These are phyloP conservation scores for Aurelia aurita DNA, from an alignment of 30 jellyfish, hydroid and myxozoan genomes.

Conservation along the genomic window DNA sequence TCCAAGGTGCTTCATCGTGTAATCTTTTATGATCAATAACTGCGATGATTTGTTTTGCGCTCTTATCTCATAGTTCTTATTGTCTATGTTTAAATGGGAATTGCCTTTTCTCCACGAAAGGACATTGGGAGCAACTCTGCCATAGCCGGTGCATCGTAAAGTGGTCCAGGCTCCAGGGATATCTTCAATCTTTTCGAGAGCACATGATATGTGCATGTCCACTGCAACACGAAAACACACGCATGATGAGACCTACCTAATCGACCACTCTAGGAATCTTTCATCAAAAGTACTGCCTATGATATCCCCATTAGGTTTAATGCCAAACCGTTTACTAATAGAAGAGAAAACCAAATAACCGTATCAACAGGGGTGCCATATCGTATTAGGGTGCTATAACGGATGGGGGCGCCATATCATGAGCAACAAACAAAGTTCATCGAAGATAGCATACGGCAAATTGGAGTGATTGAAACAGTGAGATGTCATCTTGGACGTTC, in stretches of 20 bases:
- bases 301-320: no score
- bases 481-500: no score
- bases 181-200: constrained; percentile 51
- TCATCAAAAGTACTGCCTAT: no score
- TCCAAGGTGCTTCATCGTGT: constrained; percentile 68
- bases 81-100: constrained; percentile 27
- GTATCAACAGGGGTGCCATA: no score
- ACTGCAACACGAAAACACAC: constrained; percentile 50
- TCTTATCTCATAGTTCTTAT: constrained; percentile 30
- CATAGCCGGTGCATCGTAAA: constrained; percentile 74
- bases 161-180: constrained; percentile 81
- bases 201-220: constrained; percentile 62
- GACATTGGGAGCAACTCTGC: constrained; percentile 60
- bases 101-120: constrained; percentile 78
- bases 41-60: constrained; percentile 34
- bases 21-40: constrained; percentile 46
- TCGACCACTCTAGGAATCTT: no score
- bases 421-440: no score
- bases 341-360: no score
- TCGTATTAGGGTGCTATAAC: no score
- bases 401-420: no score
- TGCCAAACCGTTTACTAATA: no score
- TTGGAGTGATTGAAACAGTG: no score
- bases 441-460: no score
- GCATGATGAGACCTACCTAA: background rate